Evolutionary conservation across 2,888 invertebrate species (phyloP).

Genomic region (Dugesia japonica): DNA sequence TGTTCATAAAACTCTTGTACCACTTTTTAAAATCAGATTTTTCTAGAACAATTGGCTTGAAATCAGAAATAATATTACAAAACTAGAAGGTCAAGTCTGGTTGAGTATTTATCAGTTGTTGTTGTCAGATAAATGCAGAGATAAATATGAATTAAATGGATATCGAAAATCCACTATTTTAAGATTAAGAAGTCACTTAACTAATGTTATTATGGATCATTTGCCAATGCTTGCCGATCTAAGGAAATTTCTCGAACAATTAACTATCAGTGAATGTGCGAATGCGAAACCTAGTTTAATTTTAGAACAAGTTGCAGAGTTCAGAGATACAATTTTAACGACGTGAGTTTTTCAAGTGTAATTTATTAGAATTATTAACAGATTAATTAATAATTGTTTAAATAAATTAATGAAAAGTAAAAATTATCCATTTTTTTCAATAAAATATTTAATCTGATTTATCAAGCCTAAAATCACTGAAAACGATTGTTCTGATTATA

Average conservation of each 20-base stretch:
- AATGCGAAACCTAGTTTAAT: constrained; percentile 52
- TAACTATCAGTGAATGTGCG: constrained; percentile 51
- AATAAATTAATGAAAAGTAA: too few relatives aligned
- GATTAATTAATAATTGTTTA: too few relatives aligned
- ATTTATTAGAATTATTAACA: too few relatives aligned
- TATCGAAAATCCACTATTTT: constrained; percentile 58
- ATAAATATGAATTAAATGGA: constrained; percentile 60
- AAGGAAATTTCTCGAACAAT: constrained; percentile 61
- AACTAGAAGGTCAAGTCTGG: constrained; percentile 64
- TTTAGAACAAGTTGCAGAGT: constrained; percentile 55
- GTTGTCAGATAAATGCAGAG: constrained; percentile 49
- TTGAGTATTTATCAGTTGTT: constrained; percentile 63
- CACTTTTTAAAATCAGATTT: too few relatives aligned
- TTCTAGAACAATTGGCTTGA: neutral
- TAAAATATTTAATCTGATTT: too few relatives aligned
- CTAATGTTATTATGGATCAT: constrained; percentile 63
- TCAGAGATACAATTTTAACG: constrained; percentile 39
- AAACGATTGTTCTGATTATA: too few relatives aligned
- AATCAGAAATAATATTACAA: constrained; percentile 39
- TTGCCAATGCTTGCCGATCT: constrained; percentile 64
- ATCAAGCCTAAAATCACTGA: too few relatives aligned
- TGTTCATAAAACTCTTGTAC: too few relatives aligned
- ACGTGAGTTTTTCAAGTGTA: too few relatives aligned
- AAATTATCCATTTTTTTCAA: too few relatives aligned
- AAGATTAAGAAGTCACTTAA: constrained; percentile 58